Percentiles rank a stretch among this genome's conserved stretches.
These are phyloP conservation scores for Pterocles burchelli DNA, from an alignment of 2,113 vertebrate species.

Conservation along the genomic window DNA sequence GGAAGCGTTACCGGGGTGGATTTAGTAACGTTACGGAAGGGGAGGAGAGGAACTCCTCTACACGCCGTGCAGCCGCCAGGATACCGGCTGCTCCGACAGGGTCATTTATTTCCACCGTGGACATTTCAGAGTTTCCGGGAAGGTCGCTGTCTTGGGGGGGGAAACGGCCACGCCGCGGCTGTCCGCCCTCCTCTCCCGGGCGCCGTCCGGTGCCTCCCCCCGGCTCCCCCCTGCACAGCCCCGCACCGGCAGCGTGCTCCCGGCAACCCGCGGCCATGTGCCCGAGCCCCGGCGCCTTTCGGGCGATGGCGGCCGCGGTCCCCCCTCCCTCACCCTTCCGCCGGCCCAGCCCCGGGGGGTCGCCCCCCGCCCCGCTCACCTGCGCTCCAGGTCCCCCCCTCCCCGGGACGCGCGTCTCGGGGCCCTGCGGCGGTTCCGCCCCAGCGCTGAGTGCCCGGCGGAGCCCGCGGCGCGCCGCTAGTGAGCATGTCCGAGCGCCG, in stretches of 20 bases:
- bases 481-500: conserved; percentile 55
- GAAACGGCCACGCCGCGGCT: neutral
- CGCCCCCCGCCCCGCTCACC: neutral
- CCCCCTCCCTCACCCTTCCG: too few relatives aligned
- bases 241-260: neutral
- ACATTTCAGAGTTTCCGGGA: conserved; percentile 8
- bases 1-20: neutral
- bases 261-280: neutral
- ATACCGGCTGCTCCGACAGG: neutral
- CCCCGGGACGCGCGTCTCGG: neutral
- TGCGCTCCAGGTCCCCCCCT: neutral
- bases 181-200: too few relatives aligned
- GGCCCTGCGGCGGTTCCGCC: neutral
- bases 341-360: neutral
- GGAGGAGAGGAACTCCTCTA: neutral
- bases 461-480: conserved; percentile 35
- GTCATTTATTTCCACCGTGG: neutral
- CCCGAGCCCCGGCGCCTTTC: neutral
- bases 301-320: neutral
- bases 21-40: neutral
- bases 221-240: neutral
- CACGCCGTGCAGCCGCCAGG: neutral
- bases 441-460: neutral
- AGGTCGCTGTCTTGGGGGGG: neutral
- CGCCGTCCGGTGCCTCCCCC: neutral